Evolutionary conservation across 2,888 invertebrate species (phyloP), one percentile per base, ranked within the genome.

Genomic region (Agonopterix subpropinquella): DNA sequence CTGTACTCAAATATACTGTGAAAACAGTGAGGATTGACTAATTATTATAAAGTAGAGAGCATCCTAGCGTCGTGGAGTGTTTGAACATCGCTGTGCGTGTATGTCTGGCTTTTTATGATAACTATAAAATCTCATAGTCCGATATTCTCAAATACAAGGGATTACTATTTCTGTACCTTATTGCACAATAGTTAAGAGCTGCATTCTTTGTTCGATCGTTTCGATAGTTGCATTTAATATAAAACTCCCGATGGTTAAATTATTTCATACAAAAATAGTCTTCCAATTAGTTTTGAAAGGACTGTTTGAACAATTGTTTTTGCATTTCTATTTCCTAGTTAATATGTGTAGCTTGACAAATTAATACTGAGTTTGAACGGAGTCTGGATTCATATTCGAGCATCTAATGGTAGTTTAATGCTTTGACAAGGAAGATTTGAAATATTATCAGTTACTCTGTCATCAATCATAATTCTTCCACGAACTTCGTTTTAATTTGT

Each of bases 61-160:
- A 79, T 76, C 77, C 73, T 77, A 83, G 81, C 72, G 70, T 73
- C 64, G 82, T 82, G 69, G 78, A 73, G 78, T 80, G 83, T 80
- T 72, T 76, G 75, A 65, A 72, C 76, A 73, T 80, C 73, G 83
- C 79, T 82, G 77, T 80, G 71, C 74, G 74, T 78, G 70, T 72
- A 74, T 80, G 80, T 84, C 73, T 79, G 81, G 86, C 86, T 86
- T 86, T 69, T 80, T 79, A 74, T 75, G 55, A 73, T 77, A 69
- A 65, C 59, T 67, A 61, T 62, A 65, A 74, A 77, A 73, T 77
- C 70, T 80, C 78, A 79, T 80, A 77, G 73, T 76, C 73, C 73
- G 69, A 74, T 74, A 77, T 69, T 79, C 67, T 77, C 75, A 68
- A 68, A 77, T 76, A 76, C 79, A 81, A 83, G 79, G 78, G 78